Evolutionary conservation across 53 echinoderm and acorn worm species (phyloP).

Genomic region (Crossaster papposus): DNA sequence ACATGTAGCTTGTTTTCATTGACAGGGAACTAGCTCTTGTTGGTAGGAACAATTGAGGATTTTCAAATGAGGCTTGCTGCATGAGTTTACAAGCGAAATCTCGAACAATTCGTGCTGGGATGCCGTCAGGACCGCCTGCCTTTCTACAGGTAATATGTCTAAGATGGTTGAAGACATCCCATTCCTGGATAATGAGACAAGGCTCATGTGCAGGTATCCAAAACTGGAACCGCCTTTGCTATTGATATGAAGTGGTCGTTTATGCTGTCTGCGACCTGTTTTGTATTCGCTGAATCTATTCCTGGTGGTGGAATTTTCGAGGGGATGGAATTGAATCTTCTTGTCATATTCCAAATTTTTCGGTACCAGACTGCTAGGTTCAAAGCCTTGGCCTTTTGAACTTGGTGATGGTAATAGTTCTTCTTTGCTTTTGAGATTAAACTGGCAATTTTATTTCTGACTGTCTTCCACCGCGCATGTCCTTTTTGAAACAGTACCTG

Average conservation of each 20-base stretch:
- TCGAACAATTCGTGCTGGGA: conserved; percentile 34
- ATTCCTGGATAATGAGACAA: conserved; percentile 16
- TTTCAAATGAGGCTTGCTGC: conserved; percentile 21
- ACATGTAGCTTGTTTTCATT: conserved; percentile 43
- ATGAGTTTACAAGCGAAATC: conserved; percentile 62
- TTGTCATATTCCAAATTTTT: neutral
- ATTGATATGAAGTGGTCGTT: conserved; percentile 26
- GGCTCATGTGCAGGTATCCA: conserved; percentile 44
- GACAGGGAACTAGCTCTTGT: neutral
- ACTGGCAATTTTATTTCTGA: conserved; percentile 23
- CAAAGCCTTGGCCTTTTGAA: too few relatives aligned
- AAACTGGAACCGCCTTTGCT: neutral
- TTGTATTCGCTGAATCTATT: neutral
- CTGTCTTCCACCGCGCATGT: neutral
- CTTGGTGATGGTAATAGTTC: neutral
- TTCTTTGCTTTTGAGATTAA: neutral
- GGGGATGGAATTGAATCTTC: neutral
- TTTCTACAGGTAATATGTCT: conserved; percentile 19
- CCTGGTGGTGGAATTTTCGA: conserved; percentile 11
- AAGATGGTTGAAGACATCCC: conserved; percentile 42
- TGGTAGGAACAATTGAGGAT: conserved; percentile 42
- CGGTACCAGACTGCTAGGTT: conserved; percentile 10
- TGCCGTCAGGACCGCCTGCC: conserved; percentile 34
- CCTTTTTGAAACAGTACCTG: neutral
- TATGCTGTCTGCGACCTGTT: conserved; percentile 6